A percentile compares a stretch with the other conserved stretches of the same genome.
Conservation (phyloP, 2,797 vertebrate species). For the Manis crassicaudata region DNA sequence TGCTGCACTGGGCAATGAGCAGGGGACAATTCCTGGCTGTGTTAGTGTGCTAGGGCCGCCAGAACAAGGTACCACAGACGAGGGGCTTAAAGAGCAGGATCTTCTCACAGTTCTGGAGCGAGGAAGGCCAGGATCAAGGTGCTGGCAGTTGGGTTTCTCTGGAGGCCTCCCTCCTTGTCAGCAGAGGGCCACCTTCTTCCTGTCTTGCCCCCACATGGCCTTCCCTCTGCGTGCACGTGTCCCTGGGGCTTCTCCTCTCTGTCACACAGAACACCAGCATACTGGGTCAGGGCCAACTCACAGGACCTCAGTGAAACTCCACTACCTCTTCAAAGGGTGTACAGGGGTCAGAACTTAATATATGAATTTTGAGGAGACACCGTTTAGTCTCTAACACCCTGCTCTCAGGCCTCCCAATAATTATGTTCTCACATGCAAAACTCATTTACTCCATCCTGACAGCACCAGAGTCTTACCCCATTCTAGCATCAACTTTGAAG, state of each 20-base stretch:
- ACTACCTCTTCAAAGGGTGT: not conserved
- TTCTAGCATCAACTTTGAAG: not conserved
- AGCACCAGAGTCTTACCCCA: not conserved
- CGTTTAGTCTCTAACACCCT: not conserved
- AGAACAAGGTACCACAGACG: not conserved
- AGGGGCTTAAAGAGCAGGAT: not conserved
- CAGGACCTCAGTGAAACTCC: not conserved
- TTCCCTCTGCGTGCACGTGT: rapidly evolving
- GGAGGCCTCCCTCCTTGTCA: not conserved
- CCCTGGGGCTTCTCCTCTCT: not conserved
- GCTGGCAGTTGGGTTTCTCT: not conserved
- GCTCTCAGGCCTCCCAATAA: not conserved
- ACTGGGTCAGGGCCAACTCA: not conserved
- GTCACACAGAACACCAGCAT: not conserved
- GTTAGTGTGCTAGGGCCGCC: not conserved
- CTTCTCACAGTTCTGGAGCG: not conserved
- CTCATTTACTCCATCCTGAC: not conserved
- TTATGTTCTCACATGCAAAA: not conserved
- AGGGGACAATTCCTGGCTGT: not conserved
- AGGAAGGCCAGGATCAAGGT: not conserved
- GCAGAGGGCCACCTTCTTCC: too few species aligned
- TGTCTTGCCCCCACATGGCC: not conserved
- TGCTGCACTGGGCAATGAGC: not conserved
- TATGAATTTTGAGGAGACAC: not conserved
- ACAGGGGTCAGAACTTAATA: not conserved